Percentiles rank a stretch among this genome's conserved stretches.
These are phyloP conservation scores for Apostichopus parvimensis DNA, from an alignment of 35 echinoderm and acorn worm genomes.

Conservation along the genomic window DNA sequence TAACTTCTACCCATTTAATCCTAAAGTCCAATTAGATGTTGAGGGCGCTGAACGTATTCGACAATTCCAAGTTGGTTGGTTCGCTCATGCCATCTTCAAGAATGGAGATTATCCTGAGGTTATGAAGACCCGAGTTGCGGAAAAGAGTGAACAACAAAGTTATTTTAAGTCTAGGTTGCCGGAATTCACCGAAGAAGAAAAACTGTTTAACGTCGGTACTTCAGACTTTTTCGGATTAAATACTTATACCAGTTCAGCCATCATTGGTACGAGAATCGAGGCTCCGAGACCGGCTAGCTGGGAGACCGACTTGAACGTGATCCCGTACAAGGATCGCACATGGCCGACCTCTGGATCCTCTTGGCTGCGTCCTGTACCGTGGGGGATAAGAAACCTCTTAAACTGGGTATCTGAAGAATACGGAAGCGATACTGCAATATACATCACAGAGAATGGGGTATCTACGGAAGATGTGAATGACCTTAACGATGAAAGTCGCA, in stretches of 20 bases:
- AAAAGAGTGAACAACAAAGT: constrained; percentile 76
- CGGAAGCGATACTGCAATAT: constrained; percentile 60
- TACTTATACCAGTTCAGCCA: background rate
- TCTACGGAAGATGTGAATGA: constrained; percentile 70
- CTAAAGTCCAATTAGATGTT: constrained; percentile 33
- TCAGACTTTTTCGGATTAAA: constrained; percentile 83
- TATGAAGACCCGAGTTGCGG: constrained; percentile 79
- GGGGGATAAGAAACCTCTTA: constrained; percentile 58
- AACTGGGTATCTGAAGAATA: constrained; percentile 64
- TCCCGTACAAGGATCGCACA: constrained; percentile 42
- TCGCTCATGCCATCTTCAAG: constrained; percentile 80
- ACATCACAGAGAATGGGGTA: constrained; percentile 85
- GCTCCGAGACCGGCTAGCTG: constrained; percentile 5
- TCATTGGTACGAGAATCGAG: constrained; percentile 13
- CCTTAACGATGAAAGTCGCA: constrained; percentile 66
- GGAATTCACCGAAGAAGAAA: constrained; percentile 82
- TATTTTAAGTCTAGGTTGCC: constrained; percentile 69
- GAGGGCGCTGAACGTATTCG: constrained; percentile 76
- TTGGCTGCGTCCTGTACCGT: constrained; percentile 83
- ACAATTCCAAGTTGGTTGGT: constrained; percentile 94
- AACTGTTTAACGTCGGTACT: constrained; percentile 67
- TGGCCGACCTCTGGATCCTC: constrained; percentile 78
- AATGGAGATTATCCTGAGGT: constrained; percentile 90
- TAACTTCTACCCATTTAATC: constrained; percentile 37
- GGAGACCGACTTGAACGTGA: constrained; percentile 50